Percentiles rank a stretch among this genome's conserved stretches.
Conservation (phyloP, 2,113 vertebrate species). For the Semnornis frantzii region DNA sequence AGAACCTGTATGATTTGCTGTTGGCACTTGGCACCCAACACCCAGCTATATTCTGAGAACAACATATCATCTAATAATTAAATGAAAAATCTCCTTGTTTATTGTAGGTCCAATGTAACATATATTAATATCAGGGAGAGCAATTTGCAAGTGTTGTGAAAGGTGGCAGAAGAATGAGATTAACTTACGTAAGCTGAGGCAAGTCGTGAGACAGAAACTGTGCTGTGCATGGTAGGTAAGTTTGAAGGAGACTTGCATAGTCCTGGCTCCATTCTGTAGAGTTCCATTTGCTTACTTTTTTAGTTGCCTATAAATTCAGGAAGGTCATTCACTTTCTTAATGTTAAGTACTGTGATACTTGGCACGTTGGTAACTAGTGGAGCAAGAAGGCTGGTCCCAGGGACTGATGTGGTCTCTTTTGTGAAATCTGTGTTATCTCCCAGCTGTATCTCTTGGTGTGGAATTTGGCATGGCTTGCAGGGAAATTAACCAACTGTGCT, state of each 20-base stretch:
- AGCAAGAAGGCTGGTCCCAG: neutral
- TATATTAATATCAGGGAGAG: neutral
- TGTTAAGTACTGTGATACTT: neutral
- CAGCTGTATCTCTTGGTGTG: neutral
- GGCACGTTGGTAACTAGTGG: neutral
- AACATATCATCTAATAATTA: constrained; percentile 27
- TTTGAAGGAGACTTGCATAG: neutral
- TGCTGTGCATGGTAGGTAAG: neutral
- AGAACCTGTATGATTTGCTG: constrained; percentile 61
- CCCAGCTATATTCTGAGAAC: constrained; percentile 1
- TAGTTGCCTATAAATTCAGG: neutral
- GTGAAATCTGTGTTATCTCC: neutral
- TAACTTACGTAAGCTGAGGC: neutral
- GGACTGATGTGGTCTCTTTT: neutral
- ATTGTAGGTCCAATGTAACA: neutral
- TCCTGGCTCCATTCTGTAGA: neutral
- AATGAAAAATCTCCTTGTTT: constrained; percentile 25
- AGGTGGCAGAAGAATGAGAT: neutral
- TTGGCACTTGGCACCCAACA: constrained; percentile 44
- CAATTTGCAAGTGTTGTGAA: neutral
- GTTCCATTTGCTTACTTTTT: neutral
- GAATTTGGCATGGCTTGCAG: neutral
- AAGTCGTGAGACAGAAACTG: neutral
- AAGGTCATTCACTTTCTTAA: neutral
- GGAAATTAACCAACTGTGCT: neutral